These are phyloP conservation scores for Erannis defoliaria DNA, from an alignment of 2,888 invertebrate species.

Conservation along the genomic window DNA sequence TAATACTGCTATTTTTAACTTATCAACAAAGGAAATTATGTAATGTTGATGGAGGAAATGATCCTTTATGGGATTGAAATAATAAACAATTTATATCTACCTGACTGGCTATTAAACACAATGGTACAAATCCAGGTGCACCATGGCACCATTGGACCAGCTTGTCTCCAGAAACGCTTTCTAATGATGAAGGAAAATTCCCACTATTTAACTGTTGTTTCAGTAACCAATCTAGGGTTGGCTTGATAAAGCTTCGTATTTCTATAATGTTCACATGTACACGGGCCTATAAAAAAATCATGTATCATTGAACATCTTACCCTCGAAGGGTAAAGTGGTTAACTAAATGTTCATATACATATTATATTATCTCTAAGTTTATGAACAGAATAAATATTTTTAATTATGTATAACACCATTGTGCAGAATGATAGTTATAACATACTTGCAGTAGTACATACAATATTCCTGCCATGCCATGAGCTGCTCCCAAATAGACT, in stretches of 20 bases:
- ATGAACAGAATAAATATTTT: not conserved
- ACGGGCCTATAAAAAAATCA: constrained; percentile 75
- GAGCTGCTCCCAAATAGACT: constrained; percentile 95
- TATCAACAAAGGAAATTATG: too few relatives aligned
- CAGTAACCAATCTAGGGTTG: constrained; percentile 89
- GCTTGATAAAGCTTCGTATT: constrained; percentile 86
- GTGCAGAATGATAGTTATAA: constrained; percentile 19
- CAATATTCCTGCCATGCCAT: constrained; percentile 95
- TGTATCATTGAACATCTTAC: not conserved
- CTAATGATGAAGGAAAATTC: constrained; percentile 93
- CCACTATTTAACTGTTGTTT: constrained; percentile 87
- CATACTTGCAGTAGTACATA: constrained; percentile 92
- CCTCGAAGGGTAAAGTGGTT: too few relatives aligned
- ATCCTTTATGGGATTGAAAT: too few relatives aligned
- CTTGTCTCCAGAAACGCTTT: constrained; percentile 88
- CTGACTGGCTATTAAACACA: constrained; percentile 89
- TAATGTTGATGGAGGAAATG: not conserved
- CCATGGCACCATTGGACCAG: constrained; percentile 98
- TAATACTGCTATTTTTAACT: too few relatives aligned
- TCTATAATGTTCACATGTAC: constrained; percentile 86
- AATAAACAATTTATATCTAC: constrained; percentile 65
- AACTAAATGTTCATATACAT: too few relatives aligned
- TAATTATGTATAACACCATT: not conserved
- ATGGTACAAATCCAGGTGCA: constrained; percentile 94
- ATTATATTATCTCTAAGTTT: not conserved